Base-by-base conservation (phyloP, 1,140 invertebrate species). In the Batillaria attramentaria region DNA sequence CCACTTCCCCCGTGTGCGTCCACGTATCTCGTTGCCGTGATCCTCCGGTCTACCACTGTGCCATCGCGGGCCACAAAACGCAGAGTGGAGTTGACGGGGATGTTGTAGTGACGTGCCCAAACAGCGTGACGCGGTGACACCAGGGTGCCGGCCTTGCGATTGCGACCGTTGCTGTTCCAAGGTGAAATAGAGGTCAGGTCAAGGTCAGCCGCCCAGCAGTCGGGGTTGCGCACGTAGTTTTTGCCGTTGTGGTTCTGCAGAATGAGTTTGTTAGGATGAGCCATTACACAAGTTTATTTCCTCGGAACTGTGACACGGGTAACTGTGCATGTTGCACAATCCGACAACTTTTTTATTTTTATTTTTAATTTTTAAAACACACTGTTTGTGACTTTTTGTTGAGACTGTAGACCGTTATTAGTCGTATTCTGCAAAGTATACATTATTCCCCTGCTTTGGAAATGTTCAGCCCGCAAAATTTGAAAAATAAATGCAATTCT, bases 121-220 rank as follows among this genome's bases (percentile, higher is more conserved):
- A 87, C 57, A 0, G 81, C 80, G 72, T 87, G 86, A 43, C 86
- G 77, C n/a, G 84, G 84, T 24, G 83, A 84, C 1, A 87, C 35
- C 57, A 87, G 75, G 0, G 81, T 82, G 28, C 86, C 86, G 0
- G 86, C 86, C 73, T 82, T 84, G 31, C 83, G 70, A 33, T 70
- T 84, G 24, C 79, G 50, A 18, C 78, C 76, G 24, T 84, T 43
- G 31, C 84, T 87, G 62, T 87, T 87, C 86, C 86, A 87, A 16
- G 86, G 86, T n/a, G 85, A 87, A 60, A 87, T 87, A 28, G 76
- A 72, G 8, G 85, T 85, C 37, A 87, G 57, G 46, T 87, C 85
- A 54, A 87, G 75, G 50, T 80, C 77, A 75, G 81, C 60, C 5
- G 85, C 85, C 85, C 85, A 87, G 43, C 85, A 85, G 13, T 84